These are phyloP conservation scores for Dallia pectoralis DNA, from an alignment of 2,797 vertebrate species.

Conservation along the genomic window DNA sequence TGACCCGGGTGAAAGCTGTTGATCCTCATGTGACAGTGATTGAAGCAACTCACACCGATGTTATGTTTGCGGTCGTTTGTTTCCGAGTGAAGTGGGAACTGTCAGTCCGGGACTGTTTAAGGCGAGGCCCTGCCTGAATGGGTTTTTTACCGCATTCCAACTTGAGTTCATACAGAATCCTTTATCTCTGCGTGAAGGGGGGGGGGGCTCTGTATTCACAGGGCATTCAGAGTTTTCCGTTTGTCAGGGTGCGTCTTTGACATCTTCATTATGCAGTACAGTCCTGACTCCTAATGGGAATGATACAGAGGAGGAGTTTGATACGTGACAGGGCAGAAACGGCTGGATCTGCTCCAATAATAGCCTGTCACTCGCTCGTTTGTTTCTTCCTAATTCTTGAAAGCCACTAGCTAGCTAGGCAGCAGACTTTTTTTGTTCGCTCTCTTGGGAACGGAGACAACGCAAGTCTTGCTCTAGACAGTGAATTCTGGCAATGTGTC, in stretches of 20 bases:
- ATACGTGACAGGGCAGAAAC: too few species aligned
- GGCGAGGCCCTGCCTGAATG: slow-evolving; percentile 61
- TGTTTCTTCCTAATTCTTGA: not conserved
- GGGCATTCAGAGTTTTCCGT: too few species aligned
- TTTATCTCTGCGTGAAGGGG: slow-evolving; percentile 43
- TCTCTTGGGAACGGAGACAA: slow-evolving; percentile 51
- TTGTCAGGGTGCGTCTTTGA: slow-evolving; percentile 40
- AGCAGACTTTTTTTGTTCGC: slow-evolving; percentile 29
- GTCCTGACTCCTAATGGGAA: too few species aligned
- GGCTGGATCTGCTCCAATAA: too few species aligned
- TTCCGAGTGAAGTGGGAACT: slow-evolving; percentile 18
- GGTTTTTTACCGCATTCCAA: slow-evolving; percentile 71
- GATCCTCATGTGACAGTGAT: slow-evolving; percentile 66
- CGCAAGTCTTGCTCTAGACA: too few species aligned
- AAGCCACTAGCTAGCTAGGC: too few species aligned
- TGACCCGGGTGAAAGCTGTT: slow-evolving; percentile 50
- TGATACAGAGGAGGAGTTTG: too few species aligned
- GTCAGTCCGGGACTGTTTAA: slow-evolving; percentile 50
- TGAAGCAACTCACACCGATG: slow-evolving; percentile 58
- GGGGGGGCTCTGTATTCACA: slow-evolving; percentile 64
- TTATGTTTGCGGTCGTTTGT: slow-evolving; percentile 29
- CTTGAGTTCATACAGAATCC: slow-evolving; percentile 45
- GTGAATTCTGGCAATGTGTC: too few species aligned
- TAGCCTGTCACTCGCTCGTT: not conserved
- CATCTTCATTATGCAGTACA: slow-evolving; percentile 52